Base-by-base conservation (phyloP, 2,113 vertebrate genomes). In the Tyrannus savana region DNA sequence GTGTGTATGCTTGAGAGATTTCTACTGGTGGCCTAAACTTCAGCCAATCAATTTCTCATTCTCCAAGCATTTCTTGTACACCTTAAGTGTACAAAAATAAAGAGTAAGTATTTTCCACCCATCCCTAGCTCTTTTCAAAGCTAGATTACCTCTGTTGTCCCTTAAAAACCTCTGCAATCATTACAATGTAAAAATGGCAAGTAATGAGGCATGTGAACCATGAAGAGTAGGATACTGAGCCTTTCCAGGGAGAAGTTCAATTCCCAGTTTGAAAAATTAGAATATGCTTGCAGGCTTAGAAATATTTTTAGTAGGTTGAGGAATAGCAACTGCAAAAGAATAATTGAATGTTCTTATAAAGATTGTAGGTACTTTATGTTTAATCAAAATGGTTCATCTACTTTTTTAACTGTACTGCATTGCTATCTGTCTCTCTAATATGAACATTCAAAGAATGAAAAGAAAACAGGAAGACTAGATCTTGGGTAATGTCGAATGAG, bases 91-190 rank as follows among this genome's bases (percentile, higher is more conserved):
- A n/a, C 25, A 84, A 41, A 85, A 64, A 19, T 47, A n/a, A 79
- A 79, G 12, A 74, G 2, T 16, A 30, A 76, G 14, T 35, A 55
- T 90, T 92, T 59, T 74, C 59, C 24, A 91, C 80, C 42, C 19
- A 71, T 56, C 17, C 3, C 19, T 52, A 74, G 16, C 44, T 78
- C 50, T 78, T 89, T 90, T 62, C 22, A 12, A 68, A 75, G 28
- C 46, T 78, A 59, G 28, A 82, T 89, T 84, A 39, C 39, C 15
- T 74, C 68, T 86, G 30, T 59, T 68, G 52, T 81, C 12, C 49
- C 56, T 87, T 94, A 67, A 89, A 89, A 93, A 77, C 39, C 66
- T 87, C 73, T 93, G n/a, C 55, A 94, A 37, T 84, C 35, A 64
- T 93, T 87, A 37, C 35, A 87, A 31, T 58, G 62, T 78, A 56